These are phyloP conservation scores for Protophormia terraenovae DNA, from an alignment of 2,888 invertebrate species.

Conservation along the genomic window DNA sequence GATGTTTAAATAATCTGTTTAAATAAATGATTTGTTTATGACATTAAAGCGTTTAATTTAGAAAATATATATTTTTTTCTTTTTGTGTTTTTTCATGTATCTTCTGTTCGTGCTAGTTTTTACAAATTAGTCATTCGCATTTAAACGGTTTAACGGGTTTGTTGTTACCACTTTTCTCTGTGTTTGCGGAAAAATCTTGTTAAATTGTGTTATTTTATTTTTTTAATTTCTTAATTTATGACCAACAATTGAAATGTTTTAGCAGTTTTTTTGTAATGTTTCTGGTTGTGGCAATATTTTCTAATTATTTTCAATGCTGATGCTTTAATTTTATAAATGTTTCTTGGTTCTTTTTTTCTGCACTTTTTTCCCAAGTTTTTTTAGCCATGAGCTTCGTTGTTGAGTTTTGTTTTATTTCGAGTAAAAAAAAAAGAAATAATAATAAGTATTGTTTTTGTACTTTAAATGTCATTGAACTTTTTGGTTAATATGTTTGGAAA, in stretches of 20 bases:
- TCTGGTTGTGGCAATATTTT: conserved; percentile 44
- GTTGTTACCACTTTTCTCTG: conserved; percentile 26
- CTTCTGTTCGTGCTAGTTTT: conserved; percentile 20
- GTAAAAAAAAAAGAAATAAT: background rate
- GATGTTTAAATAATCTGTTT: conserved; percentile 50
- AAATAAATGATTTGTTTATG: conserved; percentile 58
- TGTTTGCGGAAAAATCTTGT: conserved; percentile 40
- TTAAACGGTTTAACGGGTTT: conserved; percentile 56
- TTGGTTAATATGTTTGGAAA: conserved; percentile 45
- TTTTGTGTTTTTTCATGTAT: background rate
- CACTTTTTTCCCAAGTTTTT: background rate
- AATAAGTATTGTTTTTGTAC: background rate
- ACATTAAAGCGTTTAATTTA: conserved; percentile 52
- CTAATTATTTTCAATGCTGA: conserved; percentile 61
- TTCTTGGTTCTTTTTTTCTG: background rate
- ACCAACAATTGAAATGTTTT: conserved; percentile 42
- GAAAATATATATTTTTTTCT: background rate
- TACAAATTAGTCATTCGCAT: conserved; percentile 51
- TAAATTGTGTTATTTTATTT: conserved; percentile 12
- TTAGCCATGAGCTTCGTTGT: conserved; percentile 53
- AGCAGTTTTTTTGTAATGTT: conserved; percentile 7
- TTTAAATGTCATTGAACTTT: conserved; percentile 64
- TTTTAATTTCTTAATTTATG: conserved; percentile 37
- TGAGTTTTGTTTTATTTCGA: conserved; percentile 28
- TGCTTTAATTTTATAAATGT: conserved; percentile 28